Conservation (phyloP, 2,113 vertebrate species). For the Panthera uncia region DNA sequence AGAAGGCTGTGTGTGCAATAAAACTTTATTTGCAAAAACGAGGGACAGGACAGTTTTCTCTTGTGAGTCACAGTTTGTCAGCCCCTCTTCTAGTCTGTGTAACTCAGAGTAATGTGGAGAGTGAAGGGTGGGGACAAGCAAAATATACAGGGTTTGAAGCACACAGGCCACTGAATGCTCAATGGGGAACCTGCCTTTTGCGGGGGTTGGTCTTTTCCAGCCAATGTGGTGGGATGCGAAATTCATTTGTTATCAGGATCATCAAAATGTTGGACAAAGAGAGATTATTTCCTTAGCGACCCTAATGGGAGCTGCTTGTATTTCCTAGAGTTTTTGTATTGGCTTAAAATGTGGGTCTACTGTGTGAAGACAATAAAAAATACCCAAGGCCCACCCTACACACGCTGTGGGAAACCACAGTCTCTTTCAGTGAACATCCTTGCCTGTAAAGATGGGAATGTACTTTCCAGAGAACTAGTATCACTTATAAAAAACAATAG, state of each 20-base stretch:
- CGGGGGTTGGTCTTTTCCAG: neutral
- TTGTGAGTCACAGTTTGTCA: neutral
- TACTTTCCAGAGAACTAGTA: neutral
- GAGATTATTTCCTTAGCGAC: neutral
- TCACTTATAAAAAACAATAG: neutral
- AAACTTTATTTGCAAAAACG: conserved; percentile 1
- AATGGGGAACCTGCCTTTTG: neutral
- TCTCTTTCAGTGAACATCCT: neutral
- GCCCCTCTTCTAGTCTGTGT: neutral
- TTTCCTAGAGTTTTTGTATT: neutral
- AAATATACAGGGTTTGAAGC: neutral
- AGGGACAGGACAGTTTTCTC: neutral
- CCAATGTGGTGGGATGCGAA: neutral
- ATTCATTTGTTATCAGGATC: neutral
- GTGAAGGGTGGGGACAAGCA: neutral
- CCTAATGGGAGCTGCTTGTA: neutral
- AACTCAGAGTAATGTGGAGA: neutral
- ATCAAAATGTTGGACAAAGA: neutral
- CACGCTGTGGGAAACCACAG: neutral
- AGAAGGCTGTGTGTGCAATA: neutral
- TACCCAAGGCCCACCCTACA: neutral
- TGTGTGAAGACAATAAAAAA: neutral
- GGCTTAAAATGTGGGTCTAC: neutral
- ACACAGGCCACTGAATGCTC: neutral
- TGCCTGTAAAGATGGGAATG: neutral